Percentiles rank a stretch among this genome's conserved stretches.
These are phyloP conservation scores for Solea senegalensis DNA, from an alignment of 2,113 vertebrate species.

Conservation along the genomic window DNA sequence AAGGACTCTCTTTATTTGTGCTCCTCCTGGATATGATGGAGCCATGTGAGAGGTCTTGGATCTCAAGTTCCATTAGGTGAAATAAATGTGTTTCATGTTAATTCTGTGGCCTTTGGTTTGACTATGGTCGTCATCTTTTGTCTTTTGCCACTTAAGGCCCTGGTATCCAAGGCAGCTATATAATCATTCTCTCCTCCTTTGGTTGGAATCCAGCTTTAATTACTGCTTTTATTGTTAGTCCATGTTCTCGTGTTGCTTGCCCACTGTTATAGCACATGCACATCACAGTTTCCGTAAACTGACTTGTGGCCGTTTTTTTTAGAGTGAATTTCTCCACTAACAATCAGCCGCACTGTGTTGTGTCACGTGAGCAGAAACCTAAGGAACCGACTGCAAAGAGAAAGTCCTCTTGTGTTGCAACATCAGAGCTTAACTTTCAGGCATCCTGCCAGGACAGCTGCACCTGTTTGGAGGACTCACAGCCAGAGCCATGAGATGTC, in stretches of 20 bases:
- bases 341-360: conserved; percentile 42
- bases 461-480: conserved; percentile 60
- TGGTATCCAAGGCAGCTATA: no score
- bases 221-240: neutral
- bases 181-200: no score
- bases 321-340: conserved; percentile 27
- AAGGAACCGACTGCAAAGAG: conserved; percentile 47
- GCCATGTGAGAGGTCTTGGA: no score
- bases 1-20: no score
- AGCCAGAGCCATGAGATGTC: conserved; percentile 42
- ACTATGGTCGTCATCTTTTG: neutral
- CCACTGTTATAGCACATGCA: neutral
- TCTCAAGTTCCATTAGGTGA: no score
- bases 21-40: no score
- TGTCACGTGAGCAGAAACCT: conserved; percentile 46
- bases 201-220: no score
- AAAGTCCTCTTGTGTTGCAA: conserved; percentile 62
- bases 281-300: conserved; percentile 11
- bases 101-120: no score
- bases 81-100: no score
- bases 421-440: conserved; percentile 64
- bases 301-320: conserved; percentile 36
- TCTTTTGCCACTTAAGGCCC: neutral
- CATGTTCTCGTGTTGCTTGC: neutral
- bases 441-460: conserved; percentile 76